Base-by-base conservation (phyloP, 2,888 invertebrate species). In the Adelphocoris suturalis region DNA sequence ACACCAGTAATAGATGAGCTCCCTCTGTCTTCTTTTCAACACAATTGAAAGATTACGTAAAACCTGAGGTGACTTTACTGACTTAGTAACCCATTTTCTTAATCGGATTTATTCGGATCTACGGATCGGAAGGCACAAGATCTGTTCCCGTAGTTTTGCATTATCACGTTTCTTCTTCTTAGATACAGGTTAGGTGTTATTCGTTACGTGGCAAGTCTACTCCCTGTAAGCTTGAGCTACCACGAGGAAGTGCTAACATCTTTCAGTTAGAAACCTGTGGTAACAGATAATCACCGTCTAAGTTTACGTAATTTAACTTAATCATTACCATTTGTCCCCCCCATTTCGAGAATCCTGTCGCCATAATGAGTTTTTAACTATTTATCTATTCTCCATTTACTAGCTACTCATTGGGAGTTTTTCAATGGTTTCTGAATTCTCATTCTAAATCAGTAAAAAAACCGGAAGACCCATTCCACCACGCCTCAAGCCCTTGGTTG, bases 1-100 rank as follows among this genome's bases (percentile, higher is more conserved):
- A 5, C 68, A 23, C 27, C 19, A 27, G 68, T 68, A 23, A 68
- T 23, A 68, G 68, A 68, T 9, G 68, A 68, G 57, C 14, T n/a
- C 23, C 23, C 1, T 68, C 23, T 68, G 19, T 68, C 9, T 19
- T 23, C 68, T 23, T 19, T 19, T 23, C 68, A 7, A 11, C 68
- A 68, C 68, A 23, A 68, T 68, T 27, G 68, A 11, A 68, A 23
- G 23, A 68, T 68, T 68, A 68, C 68, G 23, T 68, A 68, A 68
- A 23, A 68, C 27, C 12, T 12, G 68, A 68, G 68, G 68, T 68
- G 68, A 68, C 68, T 68, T 68, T 68, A 68, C 68, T 68, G 68
- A 68, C 68, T 68, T 68, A 68, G 68, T 68, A 23, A 68, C 68
- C 68, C 27, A 27, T 23, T 68, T 68, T 68, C 19, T 68, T 68